Base-by-base conservation (phyloP, 2,113 vertebrate species). In the Pao palembangensis region DNA sequence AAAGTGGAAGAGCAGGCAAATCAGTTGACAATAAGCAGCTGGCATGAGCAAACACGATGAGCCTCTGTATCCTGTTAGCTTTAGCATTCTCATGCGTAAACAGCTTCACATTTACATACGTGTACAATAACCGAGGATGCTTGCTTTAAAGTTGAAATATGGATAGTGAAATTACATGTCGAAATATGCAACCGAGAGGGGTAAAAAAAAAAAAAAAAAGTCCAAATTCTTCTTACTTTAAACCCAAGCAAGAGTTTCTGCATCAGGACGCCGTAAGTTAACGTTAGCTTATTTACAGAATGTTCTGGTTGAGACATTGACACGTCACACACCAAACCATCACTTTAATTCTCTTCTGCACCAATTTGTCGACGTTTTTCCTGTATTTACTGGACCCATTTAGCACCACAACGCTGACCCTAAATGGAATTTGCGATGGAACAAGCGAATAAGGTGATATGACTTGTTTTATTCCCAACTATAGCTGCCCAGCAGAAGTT, bases 271-370 rank as follows among this genome's bases (percentile, higher is more conserved):
- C 48, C 66, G 42, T 28, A 18, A 41, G 25, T 13, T 43, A 2
- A 49, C 18, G 49, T 34, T 44, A 53, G 51, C 51, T 11, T 15
- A 12, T 56, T 53, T 19, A 49, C 31, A 7, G 19, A 62, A 47
- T 52, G 16, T 64, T 58, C 28, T 56, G 34, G 70, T 51, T 21
- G 44, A 51, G 21, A 51, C 66, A 42, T 23, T 48, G 47, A 72
- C 76, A 67, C 75, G 70, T 74, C 60, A 64, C 34, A 38, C 34
- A 38, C 34, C 34, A 38, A 38, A 38, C 34, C 11, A 38, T 62
- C 38, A 17, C 21, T 47, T 48, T 8, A 23, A 17, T 12, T 6
- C 1, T 7, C 8, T 28, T 3, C 13, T 3, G 8, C 10, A 3
- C 1, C 6, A 16, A 38, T 38, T 2, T 38, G 34, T 47, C 44